Evolutionary conservation across 2,113 vertebrate species (phyloP), one percentile per base, ranked within the genome.

Genomic region (Notothenia coriiceps): DNA sequence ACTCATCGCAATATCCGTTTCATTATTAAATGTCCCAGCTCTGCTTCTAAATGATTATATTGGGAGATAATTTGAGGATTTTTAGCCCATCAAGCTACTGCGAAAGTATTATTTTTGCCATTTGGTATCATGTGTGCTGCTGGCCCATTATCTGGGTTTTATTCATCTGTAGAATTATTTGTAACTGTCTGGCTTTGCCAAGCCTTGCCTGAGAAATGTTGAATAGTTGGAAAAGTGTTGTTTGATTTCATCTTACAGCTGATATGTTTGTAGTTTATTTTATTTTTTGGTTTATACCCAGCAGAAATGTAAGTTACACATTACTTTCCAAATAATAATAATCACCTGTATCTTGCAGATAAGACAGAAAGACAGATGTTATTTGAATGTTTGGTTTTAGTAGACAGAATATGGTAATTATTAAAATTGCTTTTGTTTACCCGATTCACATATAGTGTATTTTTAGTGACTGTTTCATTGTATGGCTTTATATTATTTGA

Each of bases 1-100:
- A 65, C 18, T 62, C 73, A 63, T 78, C 66, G 69, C 47, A 52
- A n/a, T 70, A 60, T 70, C 17, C 2, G 22, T 72, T 79, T 75
- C 46, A 44, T 29, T 33, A 49, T 17, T 29, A 40, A 59, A 73
- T 61, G 47, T 68, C 51, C 29, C 49, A 57, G 57, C 63, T 80
- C n/a, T 71, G 20, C 60, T 64, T 54, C 29, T 29, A 73, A 79
- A 79, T 79, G 76, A 79, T 69, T 12, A 52, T 50, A 9, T n/a
- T 65, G 20, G 6, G 29, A 76, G 62, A 77, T 69, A 57, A 85
- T 75, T 55, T 65, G 33, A 40, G 13, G 49, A 54, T 63, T 80
- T 70, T 50, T 76, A 64, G 46, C 46, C 29, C 35, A 63, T 79
- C n/a, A 22, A 51, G 66, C 33, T 49, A n/a, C 66, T 57, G 25